Evolutionary conservation across 2,888 invertebrate genomes (phyloP).

Genomic region (Latheticus oryzae): DNA sequence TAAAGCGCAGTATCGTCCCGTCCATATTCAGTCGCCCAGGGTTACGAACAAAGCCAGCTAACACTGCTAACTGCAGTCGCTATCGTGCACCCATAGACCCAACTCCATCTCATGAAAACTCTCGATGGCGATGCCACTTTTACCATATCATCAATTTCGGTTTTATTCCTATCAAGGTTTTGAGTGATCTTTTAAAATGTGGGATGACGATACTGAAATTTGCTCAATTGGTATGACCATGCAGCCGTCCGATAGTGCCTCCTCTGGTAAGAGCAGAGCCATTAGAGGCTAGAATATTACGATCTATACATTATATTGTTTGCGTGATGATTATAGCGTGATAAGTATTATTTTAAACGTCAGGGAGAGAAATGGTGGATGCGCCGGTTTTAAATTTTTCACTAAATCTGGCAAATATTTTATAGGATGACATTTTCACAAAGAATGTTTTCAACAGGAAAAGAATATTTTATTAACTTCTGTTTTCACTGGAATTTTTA

Average conservation of each 20-base stretch:
- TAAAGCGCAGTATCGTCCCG: constrained; percentile 45
- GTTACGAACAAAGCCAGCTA: constrained; percentile 53
- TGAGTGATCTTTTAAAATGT: constrained; percentile 66
- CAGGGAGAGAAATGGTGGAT: constrained; percentile 25
- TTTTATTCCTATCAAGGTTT: constrained; percentile 5
- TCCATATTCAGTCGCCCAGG: constrained; percentile 53
- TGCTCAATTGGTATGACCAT: constrained; percentile 88
- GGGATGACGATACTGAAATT: constrained; percentile 81
- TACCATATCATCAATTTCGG: constrained; percentile 9
- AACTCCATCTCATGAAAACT: constrained; percentile 22
- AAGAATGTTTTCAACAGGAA: no score
- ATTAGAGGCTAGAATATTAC: no score
- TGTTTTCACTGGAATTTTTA: no score
- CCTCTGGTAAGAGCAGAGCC: constrained; percentile 74
- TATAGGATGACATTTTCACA: no score
- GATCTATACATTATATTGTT: no score
- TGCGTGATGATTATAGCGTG: constrained; percentile 6
- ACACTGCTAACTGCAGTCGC: constrained; percentile 46
- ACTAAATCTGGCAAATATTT: constrained; percentile 6
- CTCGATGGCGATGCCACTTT: no score
- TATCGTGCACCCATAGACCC: constrained; percentile 39
- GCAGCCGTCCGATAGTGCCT: constrained; percentile 77
- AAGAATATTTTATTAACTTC: no score
- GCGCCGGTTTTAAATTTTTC: constrained; percentile 25
- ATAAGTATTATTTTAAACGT: neutral